Conservation (phyloP, 2,113 vertebrate species). For the Mus spicilegus region DNA sequence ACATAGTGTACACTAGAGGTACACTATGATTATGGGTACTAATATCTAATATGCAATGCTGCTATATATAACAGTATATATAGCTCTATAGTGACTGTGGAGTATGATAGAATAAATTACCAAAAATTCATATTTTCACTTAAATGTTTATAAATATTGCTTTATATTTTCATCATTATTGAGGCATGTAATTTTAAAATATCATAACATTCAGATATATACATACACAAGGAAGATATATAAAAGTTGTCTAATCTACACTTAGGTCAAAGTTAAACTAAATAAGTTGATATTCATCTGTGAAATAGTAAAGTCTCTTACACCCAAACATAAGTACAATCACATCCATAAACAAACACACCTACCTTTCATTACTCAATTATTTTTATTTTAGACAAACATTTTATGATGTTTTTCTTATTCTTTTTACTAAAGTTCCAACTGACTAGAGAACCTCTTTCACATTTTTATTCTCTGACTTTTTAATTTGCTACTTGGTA, state of each 20-base stretch:
- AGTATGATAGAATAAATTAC: not conserved
- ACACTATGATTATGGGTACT: not conserved
- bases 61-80: not conserved
- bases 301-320: slow-evolving; percentile 4
- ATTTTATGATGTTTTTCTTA: not conserved
- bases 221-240: not conserved
- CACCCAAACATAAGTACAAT: not conserved
- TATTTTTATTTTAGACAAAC: not conserved
- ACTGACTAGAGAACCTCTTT: not conserved
- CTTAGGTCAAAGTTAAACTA: not conserved
- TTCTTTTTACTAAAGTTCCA: not conserved
- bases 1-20: not conserved
- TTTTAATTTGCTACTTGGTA: not conserved
- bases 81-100: not conserved
- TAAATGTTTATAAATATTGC: not conserved
- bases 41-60: not conserved
- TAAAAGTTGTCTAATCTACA: not conserved
- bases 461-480: not conserved
- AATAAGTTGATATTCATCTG: not conserved
- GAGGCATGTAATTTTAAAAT: not conserved
- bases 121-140: not conserved
- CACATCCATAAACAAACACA: not conserved
- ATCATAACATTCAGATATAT: not conserved
- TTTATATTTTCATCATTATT: not conserved
- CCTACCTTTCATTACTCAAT: not conserved